Base-by-base conservation (phyloP, 2,888 invertebrate species). In the Drosophila anomelani region DNA sequence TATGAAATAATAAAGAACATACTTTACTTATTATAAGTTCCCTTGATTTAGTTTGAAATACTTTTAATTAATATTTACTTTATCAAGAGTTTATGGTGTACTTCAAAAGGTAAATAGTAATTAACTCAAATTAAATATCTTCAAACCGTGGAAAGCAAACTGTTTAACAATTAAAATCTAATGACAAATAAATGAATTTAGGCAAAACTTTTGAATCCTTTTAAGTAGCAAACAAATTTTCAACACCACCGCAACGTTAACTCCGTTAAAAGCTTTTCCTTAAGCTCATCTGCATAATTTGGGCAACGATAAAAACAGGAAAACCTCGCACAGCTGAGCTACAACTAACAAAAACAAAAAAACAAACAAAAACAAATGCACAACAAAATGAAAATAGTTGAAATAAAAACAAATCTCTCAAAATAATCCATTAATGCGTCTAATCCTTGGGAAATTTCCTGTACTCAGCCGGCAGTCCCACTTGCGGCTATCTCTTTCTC, bases 391-490 rank as follows among this genome's bases (percentile, higher is more conserved):
- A 64, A 68, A 63, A 60, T 63, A 70, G 51, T 51, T 51, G 66
- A 63, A 81, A 54, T 43, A 43, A 46, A 46, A 54, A 57, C 58
- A 67, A 58, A 53, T 55, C 46, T 39, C 49, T 62, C 56, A 66
- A 80, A 76, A 76, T 80, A 80, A 80, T 80, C 84, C 80, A 83
- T 80, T 80, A 80, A 80, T 78, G 76, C 79, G 56, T 84, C 76
- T 80, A 83, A 80, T 84, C 78, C 84, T 32, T 46, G 68, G 76
- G 68, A 75, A 70, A 64, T 64, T 83, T 53, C 54, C 29, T 17
- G 43, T 51, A 56, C 68, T 53, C 62, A 58, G 49, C 41, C 39
- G 44, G 55, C 36, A 43, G 46, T 66, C 3, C 49, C 49, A 47
- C 32, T 43, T 13, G 34, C 34, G 47, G 26, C 9, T n/a, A 12